A percentile compares a stretch with the other conserved stretches of the same genome.
Conservation (phyloP, 2,797 vertebrate species). For the Morelia viridis region DNA sequence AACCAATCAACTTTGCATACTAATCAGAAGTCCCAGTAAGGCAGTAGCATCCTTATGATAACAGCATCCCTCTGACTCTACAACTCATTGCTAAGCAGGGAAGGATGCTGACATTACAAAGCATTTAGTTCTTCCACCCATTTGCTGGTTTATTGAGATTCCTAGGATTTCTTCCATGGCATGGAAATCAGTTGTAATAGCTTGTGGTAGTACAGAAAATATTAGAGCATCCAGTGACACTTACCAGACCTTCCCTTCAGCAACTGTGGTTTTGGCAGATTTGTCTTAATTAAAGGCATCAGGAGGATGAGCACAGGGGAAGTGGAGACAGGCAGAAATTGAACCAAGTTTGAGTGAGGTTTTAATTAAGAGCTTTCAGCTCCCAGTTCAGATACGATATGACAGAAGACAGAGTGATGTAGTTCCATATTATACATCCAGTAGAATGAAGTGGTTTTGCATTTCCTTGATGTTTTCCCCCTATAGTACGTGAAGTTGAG, state of each 20-base stretch:
- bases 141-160: conserved; percentile 59
- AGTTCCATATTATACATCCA: background rate
- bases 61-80: background rate
- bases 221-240: conserved; percentile 55
- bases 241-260: conserved; percentile 57
- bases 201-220: conserved; percentile 59
- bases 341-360: conserved; percentile 51
- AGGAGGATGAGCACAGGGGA: conserved; percentile 46
- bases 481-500: background rate
- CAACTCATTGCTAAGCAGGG: conserved; percentile 39
- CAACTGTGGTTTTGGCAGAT: conserved; percentile 60
- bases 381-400: conserved; percentile 51
- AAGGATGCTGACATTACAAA: conserved; percentile 48
- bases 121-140: conserved; percentile 15
- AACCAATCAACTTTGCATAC: background rate
- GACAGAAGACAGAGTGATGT: conserved; percentile 28
- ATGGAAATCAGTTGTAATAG: conserved; percentile 64
- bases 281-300: conserved; percentile 69
- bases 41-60: background rate
- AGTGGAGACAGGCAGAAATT: conserved; percentile 59
- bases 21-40: background rate
- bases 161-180: conserved; percentile 54
- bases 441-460: background rate
- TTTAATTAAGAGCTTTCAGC: conserved; percentile 53
- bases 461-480: background rate